These are phyloP conservation scores for Thunnus maccoyii DNA, from an alignment of 2,113 vertebrate species.

Conservation along the genomic window DNA sequence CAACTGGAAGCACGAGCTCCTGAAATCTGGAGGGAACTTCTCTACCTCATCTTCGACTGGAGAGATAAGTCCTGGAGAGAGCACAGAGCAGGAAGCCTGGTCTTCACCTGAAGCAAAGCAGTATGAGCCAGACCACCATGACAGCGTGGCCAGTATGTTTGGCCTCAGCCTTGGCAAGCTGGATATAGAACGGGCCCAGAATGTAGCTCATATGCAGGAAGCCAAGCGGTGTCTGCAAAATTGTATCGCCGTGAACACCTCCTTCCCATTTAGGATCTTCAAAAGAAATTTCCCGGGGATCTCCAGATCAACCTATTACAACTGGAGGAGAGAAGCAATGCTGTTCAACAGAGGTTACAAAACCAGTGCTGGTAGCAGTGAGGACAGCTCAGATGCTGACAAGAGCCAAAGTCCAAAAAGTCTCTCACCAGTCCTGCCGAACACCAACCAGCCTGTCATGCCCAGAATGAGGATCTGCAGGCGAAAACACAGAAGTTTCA, in stretches of 20 bases:
- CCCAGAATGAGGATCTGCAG: constrained; percentile 70
- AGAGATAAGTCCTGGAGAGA: constrained; percentile 82
- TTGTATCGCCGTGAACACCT: constrained; percentile 91
- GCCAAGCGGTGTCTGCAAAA: constrained; percentile 93
- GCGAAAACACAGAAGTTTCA: constrained; percentile 68
- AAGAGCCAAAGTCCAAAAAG: constrained; percentile 79
- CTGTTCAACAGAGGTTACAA: constrained; percentile 88
- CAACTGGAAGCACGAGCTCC: constrained; percentile 96
- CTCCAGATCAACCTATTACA: constrained; percentile 97
- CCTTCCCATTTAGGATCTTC: constrained; percentile 93
- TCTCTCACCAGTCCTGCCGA: constrained; percentile 32
- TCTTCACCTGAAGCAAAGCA: constrained; percentile 80
- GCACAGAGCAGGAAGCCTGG: constrained; percentile 83
- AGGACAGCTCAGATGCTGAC: constrained; percentile 81
- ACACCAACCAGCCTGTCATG: constrained; percentile 17
- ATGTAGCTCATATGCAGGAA: constrained; percentile 89
- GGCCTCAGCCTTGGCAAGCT: constrained; percentile 72
- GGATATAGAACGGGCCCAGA: constrained; percentile 82
- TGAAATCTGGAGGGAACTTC: constrained; percentile 80
- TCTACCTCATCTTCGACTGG: constrained; percentile 73
- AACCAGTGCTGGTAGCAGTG: constrained; percentile 74
- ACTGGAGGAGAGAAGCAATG: constrained; percentile 96
- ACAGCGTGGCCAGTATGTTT: constrained; percentile 76
- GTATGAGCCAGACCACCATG: constrained; percentile 64
- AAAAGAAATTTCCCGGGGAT: constrained; percentile 94